A percentile compares a stretch with the other conserved stretches of the same genome.
These are phyloP conservation scores for Trichogramma pretiosum DNA, from an alignment of 1,140 invertebrate species.

Conservation along the genomic window DNA sequence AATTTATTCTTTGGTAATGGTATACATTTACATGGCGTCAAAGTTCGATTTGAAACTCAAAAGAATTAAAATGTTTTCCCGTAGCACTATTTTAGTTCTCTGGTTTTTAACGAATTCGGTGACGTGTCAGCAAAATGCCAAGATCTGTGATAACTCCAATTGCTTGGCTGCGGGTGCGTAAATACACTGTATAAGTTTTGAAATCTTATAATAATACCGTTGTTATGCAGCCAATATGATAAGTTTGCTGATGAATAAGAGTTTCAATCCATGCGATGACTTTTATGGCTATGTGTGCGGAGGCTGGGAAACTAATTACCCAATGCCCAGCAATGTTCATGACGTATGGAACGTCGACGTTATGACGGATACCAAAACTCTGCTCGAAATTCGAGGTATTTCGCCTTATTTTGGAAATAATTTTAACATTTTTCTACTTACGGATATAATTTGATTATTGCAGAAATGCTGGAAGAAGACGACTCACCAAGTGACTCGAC, in stretches of 20 bases:
- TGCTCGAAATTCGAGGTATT: background rate
- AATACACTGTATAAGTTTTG: too few species aligned
- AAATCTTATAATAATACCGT: background rate
- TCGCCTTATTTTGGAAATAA: background rate
- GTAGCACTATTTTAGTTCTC: too few species aligned
- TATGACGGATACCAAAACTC: background rate
- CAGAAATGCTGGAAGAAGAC: conserved; percentile 11
- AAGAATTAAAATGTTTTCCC: too few species aligned
- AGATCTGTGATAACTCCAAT: too few species aligned
- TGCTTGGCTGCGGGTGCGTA: too few species aligned
- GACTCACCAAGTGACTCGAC: background rate
- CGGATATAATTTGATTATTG: background rate
- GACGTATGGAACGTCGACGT: conserved; percentile 5
- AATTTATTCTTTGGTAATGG: too few species aligned
- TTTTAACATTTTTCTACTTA: background rate
- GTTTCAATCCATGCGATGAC: conserved; percentile 7
- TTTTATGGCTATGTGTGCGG: conserved; percentile 13
- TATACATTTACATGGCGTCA: too few species aligned
- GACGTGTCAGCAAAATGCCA: too few species aligned
- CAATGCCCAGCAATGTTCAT: background rate
- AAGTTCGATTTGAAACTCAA: too few species aligned
- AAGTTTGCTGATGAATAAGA: conserved; percentile 5
- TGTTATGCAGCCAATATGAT: conserved; percentile 1
- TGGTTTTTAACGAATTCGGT: too few species aligned
- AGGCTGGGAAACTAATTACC: conserved; percentile 7